Evolutionary conservation across 2,888 invertebrate genomes (phyloP).

Genomic region (Ptychoptera contaminata): DNA sequence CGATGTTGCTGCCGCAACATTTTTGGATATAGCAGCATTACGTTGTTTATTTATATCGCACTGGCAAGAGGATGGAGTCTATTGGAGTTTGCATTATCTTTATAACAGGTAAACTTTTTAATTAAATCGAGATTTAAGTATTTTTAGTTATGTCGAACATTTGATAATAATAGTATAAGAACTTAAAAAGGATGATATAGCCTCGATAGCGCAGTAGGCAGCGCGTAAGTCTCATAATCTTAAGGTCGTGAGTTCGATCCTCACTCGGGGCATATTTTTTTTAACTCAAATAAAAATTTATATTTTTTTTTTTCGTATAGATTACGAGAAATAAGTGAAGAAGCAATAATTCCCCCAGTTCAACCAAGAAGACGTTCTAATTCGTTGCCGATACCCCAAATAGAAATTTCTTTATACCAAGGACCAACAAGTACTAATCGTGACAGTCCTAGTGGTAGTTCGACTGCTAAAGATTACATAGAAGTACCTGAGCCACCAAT

Average conservation of each 20-base stretch:
- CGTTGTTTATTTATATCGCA: conserved; percentile 90
- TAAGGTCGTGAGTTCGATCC: conserved; percentile 94
- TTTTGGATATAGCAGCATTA: conserved; percentile 90
- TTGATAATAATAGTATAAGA: too few species aligned
- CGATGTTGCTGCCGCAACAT: conserved; percentile 75
- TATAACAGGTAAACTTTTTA: conserved; percentile 53
- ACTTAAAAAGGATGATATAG: conserved; percentile 15
- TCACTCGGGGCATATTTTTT: conserved; percentile 51
- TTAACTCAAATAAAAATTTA: too few species aligned
- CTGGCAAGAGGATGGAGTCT: conserved; percentile 97
- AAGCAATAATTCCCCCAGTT: conserved; percentile 52
- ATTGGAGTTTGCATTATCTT: conserved; percentile 88
- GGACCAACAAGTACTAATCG: conserved; percentile 40
- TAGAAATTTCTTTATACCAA: conserved; percentile 74
- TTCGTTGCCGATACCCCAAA: conserved; percentile 85
- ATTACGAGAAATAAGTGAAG: conserved; percentile 74
- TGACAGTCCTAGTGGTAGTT: conserved; percentile 28
- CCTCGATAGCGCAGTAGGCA: conserved; percentile 78
- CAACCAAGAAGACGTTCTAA: conserved; percentile 78
- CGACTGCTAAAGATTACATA: conserved; percentile 50
- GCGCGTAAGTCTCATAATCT: conserved; percentile 85
- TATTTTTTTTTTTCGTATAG: conserved; percentile 34
- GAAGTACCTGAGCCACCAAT: conserved; percentile 59
- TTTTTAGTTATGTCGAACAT: too few species aligned
- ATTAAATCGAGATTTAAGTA: too few species aligned